A percentile compares a stretch with the other conserved stretches of the same genome.
Conservation (phyloP, 37 sponge, comb jelly and placozoan species). For the Ianthella basta region DNA sequence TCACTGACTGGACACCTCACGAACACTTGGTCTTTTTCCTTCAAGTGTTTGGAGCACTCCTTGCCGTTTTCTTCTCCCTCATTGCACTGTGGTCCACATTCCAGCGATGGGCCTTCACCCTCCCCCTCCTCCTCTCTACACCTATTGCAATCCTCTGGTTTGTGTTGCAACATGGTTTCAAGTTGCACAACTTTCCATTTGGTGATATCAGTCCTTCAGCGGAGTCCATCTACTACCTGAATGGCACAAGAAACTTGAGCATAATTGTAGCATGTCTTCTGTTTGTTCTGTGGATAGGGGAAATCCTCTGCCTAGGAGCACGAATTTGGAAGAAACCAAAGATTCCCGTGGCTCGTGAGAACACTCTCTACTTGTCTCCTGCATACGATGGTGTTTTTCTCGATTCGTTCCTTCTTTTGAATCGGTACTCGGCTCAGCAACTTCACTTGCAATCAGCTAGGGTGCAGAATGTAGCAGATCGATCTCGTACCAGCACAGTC, state of each 20-base stretch:
- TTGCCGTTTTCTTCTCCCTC: background rate
- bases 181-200: background rate
- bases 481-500: slow-evolving; percentile 32
- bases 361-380: slow-evolving; percentile 70
- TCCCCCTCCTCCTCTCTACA: slow-evolving; percentile 18
- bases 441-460: background rate
- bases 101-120: slow-evolving; percentile 5
- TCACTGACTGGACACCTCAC: background rate
- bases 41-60: background rate
- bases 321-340: slow-evolving; percentile 44
- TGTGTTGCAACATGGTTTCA: background rate
- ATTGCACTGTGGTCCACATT: slow-evolving; percentile 26
- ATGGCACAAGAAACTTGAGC: no score
- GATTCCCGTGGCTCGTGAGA: slow-evolving; percentile 65
- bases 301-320: slow-evolving; percentile 47
- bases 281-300: slow-evolving; percentile 47
- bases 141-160: background rate
- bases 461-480: slow-evolving; percentile 1
- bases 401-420: slow-evolving; percentile 74
- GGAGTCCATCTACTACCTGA: background rate
- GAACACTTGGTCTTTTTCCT: slow-evolving; percentile 8
- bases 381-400: slow-evolving; percentile 74
- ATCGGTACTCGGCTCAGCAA: slow-evolving; percentile 33
- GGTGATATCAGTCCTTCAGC: background rate
- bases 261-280: no score